These are phyloP conservation scores for Aphrophora alni DNA, from an alignment of 2,888 invertebrate species.

Conservation along the genomic window DNA sequence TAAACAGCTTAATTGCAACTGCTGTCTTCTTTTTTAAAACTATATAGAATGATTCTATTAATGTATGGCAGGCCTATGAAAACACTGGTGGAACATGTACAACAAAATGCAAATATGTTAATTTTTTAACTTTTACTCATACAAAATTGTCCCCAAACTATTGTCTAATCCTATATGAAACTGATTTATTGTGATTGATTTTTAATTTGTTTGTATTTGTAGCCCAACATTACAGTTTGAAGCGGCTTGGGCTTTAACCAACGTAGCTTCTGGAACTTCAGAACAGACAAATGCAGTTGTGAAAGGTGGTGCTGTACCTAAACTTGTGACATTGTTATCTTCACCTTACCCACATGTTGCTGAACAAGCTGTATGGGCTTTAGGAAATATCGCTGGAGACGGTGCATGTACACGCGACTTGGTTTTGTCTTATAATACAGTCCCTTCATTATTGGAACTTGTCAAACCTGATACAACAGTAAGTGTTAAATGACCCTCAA, in stretches of 20 bases:
- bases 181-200: too few species aligned
- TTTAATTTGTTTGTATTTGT: slow-evolving; percentile 52
- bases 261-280: slow-evolving; percentile 94
- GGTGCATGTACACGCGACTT: slow-evolving; percentile 80
- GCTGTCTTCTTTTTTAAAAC: too few species aligned
- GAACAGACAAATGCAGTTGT: slow-evolving; percentile 91
- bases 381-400: slow-evolving; percentile 97
- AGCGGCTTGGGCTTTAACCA: slow-evolving; percentile 96
- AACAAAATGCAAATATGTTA: too few species aligned
- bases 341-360: slow-evolving; percentile 73
- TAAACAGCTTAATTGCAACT: too few species aligned
- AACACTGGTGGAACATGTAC: too few species aligned
- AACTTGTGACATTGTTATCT: slow-evolving; percentile 74
- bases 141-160: too few species aligned
- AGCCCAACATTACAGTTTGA: slow-evolving; percentile 88
- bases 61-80: too few species aligned
- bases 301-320: slow-evolving; percentile 83
- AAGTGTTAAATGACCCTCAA: too few species aligned
- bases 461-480: slow-evolving; percentile 68
- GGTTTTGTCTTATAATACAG: slow-evolving; percentile 74
- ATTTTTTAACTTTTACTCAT: too few species aligned
- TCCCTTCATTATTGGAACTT: slow-evolving; percentile 73
- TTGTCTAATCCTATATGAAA: too few species aligned
- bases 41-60: too few species aligned
- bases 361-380: slow-evolving; percentile 96